Evolutionary conservation across 2,113 vertebrate species (phyloP).

Genomic region (Gorsachius goisagi): DNA sequence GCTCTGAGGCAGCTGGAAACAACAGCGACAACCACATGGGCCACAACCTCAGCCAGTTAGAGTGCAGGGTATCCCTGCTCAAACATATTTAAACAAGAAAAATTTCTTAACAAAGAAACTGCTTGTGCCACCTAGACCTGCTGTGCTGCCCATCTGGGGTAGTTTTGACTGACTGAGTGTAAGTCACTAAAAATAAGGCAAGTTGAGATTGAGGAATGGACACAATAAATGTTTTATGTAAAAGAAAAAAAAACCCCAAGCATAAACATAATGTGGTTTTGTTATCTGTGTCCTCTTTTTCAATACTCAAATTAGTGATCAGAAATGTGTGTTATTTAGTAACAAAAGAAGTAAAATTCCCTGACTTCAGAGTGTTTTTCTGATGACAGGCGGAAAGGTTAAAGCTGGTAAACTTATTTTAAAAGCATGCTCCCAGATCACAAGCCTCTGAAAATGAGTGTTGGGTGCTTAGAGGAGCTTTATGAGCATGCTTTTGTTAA

Average conservation of each 20-base stretch:
- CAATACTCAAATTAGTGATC: neutral
- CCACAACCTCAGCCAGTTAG: neutral
- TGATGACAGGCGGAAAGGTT: neutral
- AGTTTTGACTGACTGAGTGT: neutral
- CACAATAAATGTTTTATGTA: neutral
- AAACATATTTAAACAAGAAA: neutral
- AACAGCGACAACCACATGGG: neutral
- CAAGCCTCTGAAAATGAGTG: constrained; percentile 38
- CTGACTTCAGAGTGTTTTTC: neutral
- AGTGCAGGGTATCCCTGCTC: neutral
- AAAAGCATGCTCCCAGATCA: constrained; percentile 25
- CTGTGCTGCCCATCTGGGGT: neutral
- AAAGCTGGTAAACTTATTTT: constrained; percentile 27
- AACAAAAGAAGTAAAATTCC: neutral
- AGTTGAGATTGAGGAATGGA: neutral
- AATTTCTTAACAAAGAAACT: neutral
- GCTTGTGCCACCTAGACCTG: neutral
- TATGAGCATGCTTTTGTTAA: constrained; percentile 60
- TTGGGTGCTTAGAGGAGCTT: constrained; percentile 29
- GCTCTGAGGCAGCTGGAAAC: neutral
- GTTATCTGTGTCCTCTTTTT: neutral
- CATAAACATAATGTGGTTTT: neutral
- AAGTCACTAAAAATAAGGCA: neutral
- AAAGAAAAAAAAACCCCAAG: neutral
- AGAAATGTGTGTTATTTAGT: neutral